Base-by-base conservation (phyloP, 2,797 vertebrate species). In the Anguilla pacifica region DNA sequence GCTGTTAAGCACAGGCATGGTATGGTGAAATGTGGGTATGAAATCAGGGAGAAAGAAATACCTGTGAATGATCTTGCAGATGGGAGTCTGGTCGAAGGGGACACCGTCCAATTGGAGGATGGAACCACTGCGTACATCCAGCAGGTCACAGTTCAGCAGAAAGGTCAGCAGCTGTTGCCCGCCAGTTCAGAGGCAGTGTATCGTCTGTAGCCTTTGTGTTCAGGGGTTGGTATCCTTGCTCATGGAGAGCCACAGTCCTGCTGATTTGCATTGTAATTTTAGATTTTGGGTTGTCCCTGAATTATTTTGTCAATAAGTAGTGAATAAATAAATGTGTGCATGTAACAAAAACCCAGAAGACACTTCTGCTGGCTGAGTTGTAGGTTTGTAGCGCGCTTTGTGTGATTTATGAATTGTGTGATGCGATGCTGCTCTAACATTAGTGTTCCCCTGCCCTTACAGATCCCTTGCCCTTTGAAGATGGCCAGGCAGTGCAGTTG, bases 101-200 rank as follows among this genome's bases (percentile, higher is more conserved):
- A 96, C 89, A 93, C 96, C 83, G 94, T 96, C 91, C 94, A 97
- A 86, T 94, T 96, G 7, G 96, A 96, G 91, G 97, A 97, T 43
- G 96, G 96, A 22, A 96, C 94, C 85, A 96, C 96, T 1, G 96
- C 96, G 0, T 97, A 94, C 77, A 95, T 97, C 88, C 96, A 97
- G 57, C 95, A 97, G 83, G 95, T 97, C 91, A 95, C 92, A 0
- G 90, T 96, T 13, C 94, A 96, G 90, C 94, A 96, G 90, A 96
- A 96, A 95, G 96, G 96, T 97, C 90, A 93, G 95, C 61, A 86
- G 55, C 67, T 19, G 35, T 15, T 31, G 53, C 46, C 31, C 43
- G 0, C 84, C 25, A 28, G 28, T 15, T 49, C 4, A 28, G 19
- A 51, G n/a, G 2, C 22, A 17, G 5, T 53, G 15, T 28, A 49